Percentiles rank a stretch among this genome's conserved stretches.
Conservation (phyloP, 2,888 invertebrate genomes). For the Pseudoips prasinana region DNA sequence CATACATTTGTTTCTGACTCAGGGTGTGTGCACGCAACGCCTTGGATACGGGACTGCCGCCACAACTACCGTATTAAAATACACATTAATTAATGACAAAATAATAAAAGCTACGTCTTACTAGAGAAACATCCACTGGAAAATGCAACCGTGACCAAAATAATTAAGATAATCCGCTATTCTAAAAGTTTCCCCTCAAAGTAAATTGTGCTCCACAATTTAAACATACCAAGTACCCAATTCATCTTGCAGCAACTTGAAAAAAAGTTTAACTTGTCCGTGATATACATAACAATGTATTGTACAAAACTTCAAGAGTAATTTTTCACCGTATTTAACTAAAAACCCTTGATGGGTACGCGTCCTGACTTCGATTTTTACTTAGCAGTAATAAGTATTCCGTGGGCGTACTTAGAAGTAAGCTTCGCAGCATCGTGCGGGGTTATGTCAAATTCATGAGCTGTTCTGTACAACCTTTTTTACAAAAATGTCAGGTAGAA, state of each 20-base stretch:
- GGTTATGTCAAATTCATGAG: conserved; percentile 51
- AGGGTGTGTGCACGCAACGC: no score
- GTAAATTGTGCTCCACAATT: not conserved
- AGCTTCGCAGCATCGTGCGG: conserved; percentile 36
- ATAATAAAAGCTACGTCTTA: no score
- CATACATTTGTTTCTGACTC: no score
- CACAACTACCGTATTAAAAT: no score
- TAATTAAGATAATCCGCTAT: not conserved
- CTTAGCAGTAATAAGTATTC: conserved; percentile 39
- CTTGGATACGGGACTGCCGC: no score
- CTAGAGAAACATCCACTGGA: no score
- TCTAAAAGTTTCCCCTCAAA: not conserved
- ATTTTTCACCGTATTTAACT: conserved; percentile 36
- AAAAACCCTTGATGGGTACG: conserved; percentile 33
- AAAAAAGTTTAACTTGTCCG: not conserved
- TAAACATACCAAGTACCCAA: not conserved
- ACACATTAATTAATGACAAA: no score
- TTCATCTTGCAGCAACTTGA: not conserved
- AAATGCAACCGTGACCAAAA: not conserved
- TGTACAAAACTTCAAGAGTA: conserved; percentile 24
- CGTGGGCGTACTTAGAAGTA: conserved; percentile 36
- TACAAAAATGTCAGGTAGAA: conserved; percentile 37
- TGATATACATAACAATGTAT: conserved; percentile 2
- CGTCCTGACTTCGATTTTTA: conserved; percentile 32
- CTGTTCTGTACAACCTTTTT: conserved; percentile 35